Percentiles rank a stretch among this genome's conserved stretches.
These are phyloP conservation scores for Sebastiscus tertius DNA, from an alignment of 2,797 vertebrate genomes.

Conservation along the genomic window DNA sequence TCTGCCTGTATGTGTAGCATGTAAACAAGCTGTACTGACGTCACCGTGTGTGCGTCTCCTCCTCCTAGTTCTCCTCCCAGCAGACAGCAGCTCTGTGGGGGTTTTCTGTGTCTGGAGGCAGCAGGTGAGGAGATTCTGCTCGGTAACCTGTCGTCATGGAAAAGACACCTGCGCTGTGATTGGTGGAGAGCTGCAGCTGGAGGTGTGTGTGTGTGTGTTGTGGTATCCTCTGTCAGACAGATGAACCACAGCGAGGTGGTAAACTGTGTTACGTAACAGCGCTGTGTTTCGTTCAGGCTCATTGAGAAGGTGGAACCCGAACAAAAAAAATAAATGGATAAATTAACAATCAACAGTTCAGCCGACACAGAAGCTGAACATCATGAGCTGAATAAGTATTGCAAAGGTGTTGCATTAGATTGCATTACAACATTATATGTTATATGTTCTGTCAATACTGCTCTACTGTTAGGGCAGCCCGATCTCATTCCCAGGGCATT, in stretches of 20 bases:
- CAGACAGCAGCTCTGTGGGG: slow-evolving; percentile 6
- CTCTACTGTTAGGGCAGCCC: no score
- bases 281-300: not conserved
- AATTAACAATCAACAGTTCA: not conserved
- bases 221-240: not conserved
- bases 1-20: not conserved
- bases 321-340: not conserved
- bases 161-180: slow-evolving; percentile 48
- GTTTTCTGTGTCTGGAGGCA: slow-evolving; percentile 6
- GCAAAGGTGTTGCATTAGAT: not conserved
- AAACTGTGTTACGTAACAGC: slow-evolving; percentile 26
- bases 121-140: slow-evolving; percentile 62
- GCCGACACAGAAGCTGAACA: not conserved
- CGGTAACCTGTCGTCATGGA: slow-evolving; percentile 73
- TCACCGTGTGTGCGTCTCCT: not conserved
- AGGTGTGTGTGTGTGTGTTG: slow-evolving; percentile 13
- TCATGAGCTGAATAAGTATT: not conserved
- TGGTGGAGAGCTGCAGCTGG: slow-evolving; percentile 56
- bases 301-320: not conserved
- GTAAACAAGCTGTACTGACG: not conserved
- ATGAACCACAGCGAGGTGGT: not conserved
- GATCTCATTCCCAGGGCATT: no score
- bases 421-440: not conserved
- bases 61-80: not conserved
- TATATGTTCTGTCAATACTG: not conserved